Percentiles rank a stretch among this genome's conserved stretches.
Conservation (phyloP, 2,113 vertebrate genomes). For the Noctilio leporinus region DNA sequence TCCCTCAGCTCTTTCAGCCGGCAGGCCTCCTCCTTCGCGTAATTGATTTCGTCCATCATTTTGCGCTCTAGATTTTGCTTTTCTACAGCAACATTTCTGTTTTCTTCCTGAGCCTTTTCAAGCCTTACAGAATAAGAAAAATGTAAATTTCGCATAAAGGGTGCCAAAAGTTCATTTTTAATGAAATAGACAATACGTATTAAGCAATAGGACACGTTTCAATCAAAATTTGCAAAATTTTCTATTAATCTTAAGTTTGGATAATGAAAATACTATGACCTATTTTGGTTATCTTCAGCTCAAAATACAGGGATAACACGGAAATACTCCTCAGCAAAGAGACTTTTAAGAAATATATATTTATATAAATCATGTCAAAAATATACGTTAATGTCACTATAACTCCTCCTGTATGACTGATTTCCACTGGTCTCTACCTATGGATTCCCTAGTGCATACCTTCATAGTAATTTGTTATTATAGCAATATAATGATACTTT, state of each 20-base stretch:
- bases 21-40: slow-evolving; percentile 94
- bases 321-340: background rate
- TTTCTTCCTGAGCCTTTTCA: slow-evolving; percentile 98
- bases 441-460: background rate
- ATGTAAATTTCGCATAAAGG: slow-evolving; percentile 38
- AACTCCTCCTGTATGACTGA: background rate
- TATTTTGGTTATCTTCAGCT: slow-evolving; percentile 3
- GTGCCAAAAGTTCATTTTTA: slow-evolving; percentile 8
- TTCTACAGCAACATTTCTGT: slow-evolving; percentile 96
- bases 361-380: slow-evolving; percentile 15
- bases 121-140: slow-evolving; percentile 82
- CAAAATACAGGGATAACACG: background rate
- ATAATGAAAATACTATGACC: background rate
- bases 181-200: slow-evolving; percentile 38
- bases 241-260: background rate
- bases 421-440: background rate
- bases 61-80: slow-evolving; percentile 98
- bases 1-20: slow-evolving; percentile 90
- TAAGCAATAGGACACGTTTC: slow-evolving; percentile 2
- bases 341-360: background rate
- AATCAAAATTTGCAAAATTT: slow-evolving; percentile 32
- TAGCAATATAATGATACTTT: background rate
- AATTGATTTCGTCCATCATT: slow-evolving; percentile 97
- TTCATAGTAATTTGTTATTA: background rate
- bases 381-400: background rate